Evolutionary conservation across 37 sponge, comb jelly and placozoan genomes (phyloP).

Genomic region (Oscarella lobularis): DNA sequence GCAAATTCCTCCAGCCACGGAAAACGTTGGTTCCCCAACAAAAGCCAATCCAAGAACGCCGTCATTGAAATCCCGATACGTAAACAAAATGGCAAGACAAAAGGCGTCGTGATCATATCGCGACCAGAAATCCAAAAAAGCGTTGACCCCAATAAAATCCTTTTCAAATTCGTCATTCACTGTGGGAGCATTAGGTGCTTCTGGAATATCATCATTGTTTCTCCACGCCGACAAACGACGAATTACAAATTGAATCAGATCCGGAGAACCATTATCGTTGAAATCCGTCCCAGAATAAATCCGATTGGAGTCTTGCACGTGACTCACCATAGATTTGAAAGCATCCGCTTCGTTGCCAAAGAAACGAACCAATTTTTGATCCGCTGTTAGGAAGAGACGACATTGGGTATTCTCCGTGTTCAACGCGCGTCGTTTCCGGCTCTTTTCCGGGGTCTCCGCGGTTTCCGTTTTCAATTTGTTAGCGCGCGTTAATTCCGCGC

Average conservation of each 20-base stretch:
- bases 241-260: neutral
- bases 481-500: too few species aligned
- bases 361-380: neutral
- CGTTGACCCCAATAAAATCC: conserved; percentile 64
- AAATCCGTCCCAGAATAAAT: neutral
- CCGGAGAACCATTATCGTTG: neutral
- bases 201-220: too few species aligned
- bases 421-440: neutral
- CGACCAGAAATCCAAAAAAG: conserved; percentile 56
- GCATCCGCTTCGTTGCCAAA: neutral
- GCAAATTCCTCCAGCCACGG: conserved; percentile 49
- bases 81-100: conserved; percentile 75
- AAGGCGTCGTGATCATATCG: conserved; percentile 24
- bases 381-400: neutral
- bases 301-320: neutral
- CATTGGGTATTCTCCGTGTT: neutral
- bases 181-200: too few species aligned
- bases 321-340: neutral
- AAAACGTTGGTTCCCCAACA: conserved; percentile 25
- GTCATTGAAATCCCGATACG: conserved; percentile 72
- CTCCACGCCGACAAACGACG: neutral
- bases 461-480: too few species aligned
- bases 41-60: conserved; percentile 88
- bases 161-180: too few species aligned
- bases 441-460: too few species aligned